Conservation (phyloP, 2,797 vertebrate species). For the Taenioides sp. region DNA sequence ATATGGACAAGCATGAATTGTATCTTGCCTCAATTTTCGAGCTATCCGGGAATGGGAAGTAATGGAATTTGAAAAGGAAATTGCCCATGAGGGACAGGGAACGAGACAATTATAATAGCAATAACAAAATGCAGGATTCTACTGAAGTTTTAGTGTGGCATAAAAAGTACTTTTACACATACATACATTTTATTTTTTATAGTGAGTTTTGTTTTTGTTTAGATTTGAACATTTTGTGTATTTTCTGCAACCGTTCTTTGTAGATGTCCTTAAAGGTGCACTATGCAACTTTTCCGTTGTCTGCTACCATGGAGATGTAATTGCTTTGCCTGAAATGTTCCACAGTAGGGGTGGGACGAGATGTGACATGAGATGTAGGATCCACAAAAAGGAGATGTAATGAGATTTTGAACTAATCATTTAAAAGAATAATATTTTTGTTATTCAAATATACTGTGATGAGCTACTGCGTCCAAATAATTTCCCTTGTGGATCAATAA, state of each 20-base stretch:
- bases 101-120: constrained; percentile 15
- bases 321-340: too few relatives aligned
- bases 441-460: too few relatives aligned
- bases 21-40: constrained; percentile 12
- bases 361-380: too few relatives aligned
- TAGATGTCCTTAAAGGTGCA: neutral
- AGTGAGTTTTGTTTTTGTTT: neutral
- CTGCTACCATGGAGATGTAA: too few relatives aligned
- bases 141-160: neutral
- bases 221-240: neutral
- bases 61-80: constrained; percentile 33
- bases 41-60: constrained; percentile 24
- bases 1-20: constrained; percentile 35
- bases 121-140: constrained; percentile 12
- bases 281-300: neutral
- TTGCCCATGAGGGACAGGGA: constrained; percentile 14
- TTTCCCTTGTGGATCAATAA: too few relatives aligned
- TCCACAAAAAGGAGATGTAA: too few relatives aligned
- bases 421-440: too few relatives aligned
- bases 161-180: neutral
- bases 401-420: too few relatives aligned
- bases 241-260: neutral
- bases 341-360: too few relatives aligned
- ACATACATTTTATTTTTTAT: neutral
- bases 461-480: too few relatives aligned